phyloP scores from a whole-genome alignment of 2,113 vertebrate genomes.

The Bubalus kerabau region DNA sequence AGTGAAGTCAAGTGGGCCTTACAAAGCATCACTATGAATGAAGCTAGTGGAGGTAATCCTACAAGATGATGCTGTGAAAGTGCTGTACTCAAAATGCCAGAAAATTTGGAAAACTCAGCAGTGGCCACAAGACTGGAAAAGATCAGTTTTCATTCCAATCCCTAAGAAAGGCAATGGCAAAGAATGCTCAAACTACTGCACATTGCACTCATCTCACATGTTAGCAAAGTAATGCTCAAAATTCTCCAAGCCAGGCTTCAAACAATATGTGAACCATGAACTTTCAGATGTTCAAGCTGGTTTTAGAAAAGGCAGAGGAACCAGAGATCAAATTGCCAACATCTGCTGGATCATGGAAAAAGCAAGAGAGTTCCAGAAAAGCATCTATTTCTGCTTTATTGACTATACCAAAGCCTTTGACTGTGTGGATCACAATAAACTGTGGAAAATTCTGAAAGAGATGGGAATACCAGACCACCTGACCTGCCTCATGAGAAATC shows the following conservation, averaged over 20 bases:
- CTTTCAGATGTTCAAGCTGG: neutral
- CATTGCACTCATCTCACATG: neutral
- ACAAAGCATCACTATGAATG: neutral
- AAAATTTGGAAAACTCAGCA: neutral
- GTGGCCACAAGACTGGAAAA: neutral
- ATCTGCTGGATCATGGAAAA: accelerated
- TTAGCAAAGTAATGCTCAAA: neutral
- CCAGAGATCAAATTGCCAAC: neutral
- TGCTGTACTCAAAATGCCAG: neutral
- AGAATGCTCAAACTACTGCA: neutral
- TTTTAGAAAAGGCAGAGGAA: neutral
- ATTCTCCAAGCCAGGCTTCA: neutral
- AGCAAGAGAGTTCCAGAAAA: too few relatives aligned
- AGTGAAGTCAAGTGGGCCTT: neutral
- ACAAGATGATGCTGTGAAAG: neutral
- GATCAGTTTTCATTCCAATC: neutral
- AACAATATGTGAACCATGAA: neutral
- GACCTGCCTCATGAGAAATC: neutral
- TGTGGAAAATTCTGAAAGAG: neutral
- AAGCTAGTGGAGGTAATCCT: neutral
- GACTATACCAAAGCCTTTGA: neutral
- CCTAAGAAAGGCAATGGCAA: neutral
- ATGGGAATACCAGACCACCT: neutral
- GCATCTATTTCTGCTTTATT: too few relatives aligned
- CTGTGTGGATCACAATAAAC: neutral